These are phyloP conservation scores for Fissipunctia ypsillon DNA, from an alignment of 2,888 invertebrate genomes.

Conservation along the genomic window DNA sequence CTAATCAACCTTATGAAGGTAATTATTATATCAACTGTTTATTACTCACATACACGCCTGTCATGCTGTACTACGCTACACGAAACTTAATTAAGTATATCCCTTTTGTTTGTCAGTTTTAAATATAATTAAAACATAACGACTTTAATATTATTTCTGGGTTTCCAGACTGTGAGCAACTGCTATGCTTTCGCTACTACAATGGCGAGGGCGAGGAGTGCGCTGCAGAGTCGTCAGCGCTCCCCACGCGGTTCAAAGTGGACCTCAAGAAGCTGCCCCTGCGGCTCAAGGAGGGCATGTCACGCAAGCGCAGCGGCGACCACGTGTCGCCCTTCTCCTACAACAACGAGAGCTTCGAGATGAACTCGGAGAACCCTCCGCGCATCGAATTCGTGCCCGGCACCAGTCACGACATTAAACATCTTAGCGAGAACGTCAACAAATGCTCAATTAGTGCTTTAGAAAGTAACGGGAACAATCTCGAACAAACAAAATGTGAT, in stretches of 20 bases:
- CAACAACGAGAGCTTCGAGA: constrained; percentile 89
- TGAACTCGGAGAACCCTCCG: constrained; percentile 85
- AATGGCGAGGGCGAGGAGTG: constrained; percentile 92
- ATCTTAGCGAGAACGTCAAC: constrained; percentile 88
- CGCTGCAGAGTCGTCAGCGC: constrained; percentile 91
- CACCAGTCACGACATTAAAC: constrained; percentile 86
- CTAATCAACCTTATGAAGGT: constrained; percentile 92
- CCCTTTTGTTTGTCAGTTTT: constrained; percentile 4
- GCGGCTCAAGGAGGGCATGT: constrained; percentile 89
- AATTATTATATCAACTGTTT: constrained; percentile 70
- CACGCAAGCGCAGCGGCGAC: constrained; percentile 87
- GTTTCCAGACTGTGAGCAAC: constrained; percentile 92
- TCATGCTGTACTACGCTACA: not conserved
- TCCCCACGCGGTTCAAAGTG: constrained; percentile 87
- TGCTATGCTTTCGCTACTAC: constrained; percentile 93
- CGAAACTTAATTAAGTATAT: constrained; percentile 15
- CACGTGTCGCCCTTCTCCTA: constrained; percentile 87
- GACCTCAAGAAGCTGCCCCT: constrained; percentile 91
- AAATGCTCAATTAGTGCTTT: constrained; percentile 91
- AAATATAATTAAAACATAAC: constrained; percentile 21
- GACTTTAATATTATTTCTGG: constrained; percentile 10
- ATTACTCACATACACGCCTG: constrained; percentile 25
- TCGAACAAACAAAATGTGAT: constrained; percentile 88
- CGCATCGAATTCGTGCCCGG: constrained; percentile 84
- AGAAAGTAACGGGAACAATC: constrained; percentile 87